These are phyloP conservation scores for Hydrotaea cyrtoneurina DNA, from an alignment of 2,888 invertebrate species.

Conservation along the genomic window DNA sequence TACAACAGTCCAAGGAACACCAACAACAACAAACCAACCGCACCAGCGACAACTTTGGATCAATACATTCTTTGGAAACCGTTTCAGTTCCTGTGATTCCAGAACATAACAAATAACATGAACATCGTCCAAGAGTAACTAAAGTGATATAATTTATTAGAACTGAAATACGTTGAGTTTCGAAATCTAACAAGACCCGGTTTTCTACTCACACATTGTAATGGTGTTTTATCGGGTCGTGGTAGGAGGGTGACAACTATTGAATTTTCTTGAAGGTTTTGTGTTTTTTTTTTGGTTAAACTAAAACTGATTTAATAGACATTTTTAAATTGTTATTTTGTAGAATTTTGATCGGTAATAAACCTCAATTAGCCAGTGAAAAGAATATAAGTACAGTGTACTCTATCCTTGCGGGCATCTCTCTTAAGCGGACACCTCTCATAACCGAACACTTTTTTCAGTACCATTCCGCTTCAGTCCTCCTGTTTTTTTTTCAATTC, in stretches of 20 bases:
- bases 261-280: not conserved
- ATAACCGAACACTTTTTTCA: no score
- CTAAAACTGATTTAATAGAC: no score
- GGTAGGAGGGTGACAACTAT: not conserved
- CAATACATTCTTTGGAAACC: constrained; percentile 13
- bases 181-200: not conserved
- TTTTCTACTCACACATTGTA: not conserved
- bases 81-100: not conserved
- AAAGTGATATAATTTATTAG: constrained; percentile 19
- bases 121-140: not conserved
- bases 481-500: no score
- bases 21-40: not conserved
- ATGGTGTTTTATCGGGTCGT: not conserved
- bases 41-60: not conserved
- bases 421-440: no score
- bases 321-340: no score
- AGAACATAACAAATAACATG: not conserved
- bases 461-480: no score
- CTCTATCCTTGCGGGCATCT: no score
- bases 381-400: no score
- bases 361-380: no score
- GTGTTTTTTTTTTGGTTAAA: no score
- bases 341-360: no score
- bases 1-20: not conserved
- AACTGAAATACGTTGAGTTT: not conserved